phyloP scores from a whole-genome alignment of 37 sponge, comb jelly and placozoan genomes.

The Petrosia ficiformis region DNA sequence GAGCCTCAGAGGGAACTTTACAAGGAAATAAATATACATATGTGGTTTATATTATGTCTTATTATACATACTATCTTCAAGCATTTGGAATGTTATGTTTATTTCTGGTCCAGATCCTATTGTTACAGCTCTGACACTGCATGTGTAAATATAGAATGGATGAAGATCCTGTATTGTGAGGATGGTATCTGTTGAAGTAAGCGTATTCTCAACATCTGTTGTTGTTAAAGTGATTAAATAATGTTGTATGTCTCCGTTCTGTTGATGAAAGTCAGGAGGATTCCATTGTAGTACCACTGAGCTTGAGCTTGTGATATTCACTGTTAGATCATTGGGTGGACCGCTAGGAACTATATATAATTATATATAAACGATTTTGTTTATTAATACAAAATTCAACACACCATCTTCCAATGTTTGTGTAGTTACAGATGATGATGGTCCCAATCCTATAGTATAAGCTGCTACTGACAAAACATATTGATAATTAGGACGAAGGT shows the following conservation, averaged over 20 bases:
- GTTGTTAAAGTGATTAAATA: constrained; percentile 4
- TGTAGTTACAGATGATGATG: too few relatives aligned
- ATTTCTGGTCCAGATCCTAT: constrained; percentile 13
- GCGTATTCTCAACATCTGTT: not conserved
- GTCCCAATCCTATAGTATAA: constrained; percentile 24
- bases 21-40: too few relatives aligned
- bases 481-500: constrained; percentile 21
- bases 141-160: constrained; percentile 9
- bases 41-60: too few relatives aligned
- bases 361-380: too few relatives aligned
- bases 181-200: too few relatives aligned
- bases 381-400: too few relatives aligned
- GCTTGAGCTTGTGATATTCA: not conserved
- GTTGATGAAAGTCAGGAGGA: constrained; percentile 9
- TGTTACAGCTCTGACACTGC: constrained; percentile 34
- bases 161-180: too few relatives aligned
- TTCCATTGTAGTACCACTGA: constrained; percentile 8
- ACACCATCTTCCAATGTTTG: too few relatives aligned
- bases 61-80: constrained; percentile 14
- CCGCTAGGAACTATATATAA: constrained; percentile 11
- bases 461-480: constrained; percentile 26
- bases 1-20: not conserved
- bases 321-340: not conserved
- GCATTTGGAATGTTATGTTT: not conserved
- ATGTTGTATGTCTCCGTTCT: constrained; percentile 14